Percentiles rank a stretch among this genome's conserved stretches.
Evolutionary conservation across 92 coral and sea anemone species (phyloP).

Genomic region (Porites evermanni): DNA sequence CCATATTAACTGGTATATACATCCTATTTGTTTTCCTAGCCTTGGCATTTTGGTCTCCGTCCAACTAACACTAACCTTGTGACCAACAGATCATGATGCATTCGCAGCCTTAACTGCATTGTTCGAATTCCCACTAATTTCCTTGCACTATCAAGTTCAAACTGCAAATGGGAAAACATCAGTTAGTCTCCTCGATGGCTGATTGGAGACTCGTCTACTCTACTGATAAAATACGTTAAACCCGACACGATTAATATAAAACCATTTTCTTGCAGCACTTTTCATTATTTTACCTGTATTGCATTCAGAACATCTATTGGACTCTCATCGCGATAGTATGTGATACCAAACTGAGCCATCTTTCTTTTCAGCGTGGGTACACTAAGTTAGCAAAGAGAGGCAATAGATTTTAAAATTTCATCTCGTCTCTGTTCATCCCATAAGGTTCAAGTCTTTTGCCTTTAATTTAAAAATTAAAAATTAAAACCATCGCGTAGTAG

Average conservation of each 20-base stretch:
- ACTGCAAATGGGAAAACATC: constrained; percentile 20
- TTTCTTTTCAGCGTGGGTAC: constrained; percentile 40
- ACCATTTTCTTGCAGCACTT: constrained; percentile 16
- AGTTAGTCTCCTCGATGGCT: neutral
- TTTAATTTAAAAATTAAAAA: neutral
- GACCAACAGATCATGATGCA: constrained; percentile 53
- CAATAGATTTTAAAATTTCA: neutral
- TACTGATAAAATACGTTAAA: neutral
- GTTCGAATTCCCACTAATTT: constrained; percentile 41
- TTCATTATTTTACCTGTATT: neutral
- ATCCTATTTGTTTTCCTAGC: neutral
- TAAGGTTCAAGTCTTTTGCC: neutral
- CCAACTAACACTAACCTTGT: constrained; percentile 40
- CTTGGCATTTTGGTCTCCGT: neutral
- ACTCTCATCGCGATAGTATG: constrained; percentile 33
- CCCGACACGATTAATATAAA: neutral
- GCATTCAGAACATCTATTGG: too few species aligned
- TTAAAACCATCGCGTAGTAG: too few species aligned
- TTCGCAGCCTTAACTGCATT: constrained; percentile 51
- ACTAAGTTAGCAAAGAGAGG: neutral
- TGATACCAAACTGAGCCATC: constrained; percentile 33
- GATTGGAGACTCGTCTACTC: neutral
- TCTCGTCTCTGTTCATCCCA: neutral
- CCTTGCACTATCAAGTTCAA: constrained; percentile 42
- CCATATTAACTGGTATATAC: too few species aligned